Evolutionary conservation across 2,113 vertebrate species (phyloP).

Genomic region (Donacobius atricapilla): DNA sequence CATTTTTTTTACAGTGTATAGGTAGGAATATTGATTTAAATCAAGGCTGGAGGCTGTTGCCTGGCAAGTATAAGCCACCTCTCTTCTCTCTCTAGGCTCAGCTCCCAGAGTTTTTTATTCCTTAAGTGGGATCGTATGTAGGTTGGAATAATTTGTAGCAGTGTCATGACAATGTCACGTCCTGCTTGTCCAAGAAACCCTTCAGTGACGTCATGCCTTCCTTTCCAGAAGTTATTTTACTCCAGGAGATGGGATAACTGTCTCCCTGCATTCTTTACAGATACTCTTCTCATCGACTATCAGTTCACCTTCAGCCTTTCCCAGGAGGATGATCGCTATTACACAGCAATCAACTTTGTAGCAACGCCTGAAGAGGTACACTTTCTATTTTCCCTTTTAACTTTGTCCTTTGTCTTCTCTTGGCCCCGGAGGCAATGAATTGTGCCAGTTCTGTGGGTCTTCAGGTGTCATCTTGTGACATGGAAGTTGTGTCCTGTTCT

Average conservation of each 20-base stretch:
- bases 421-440: accelerated
- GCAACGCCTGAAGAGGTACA: conserved; percentile 95
- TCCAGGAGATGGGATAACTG: background rate
- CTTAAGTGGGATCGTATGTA: background rate
- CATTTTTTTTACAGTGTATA: background rate
- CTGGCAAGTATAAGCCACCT: background rate
- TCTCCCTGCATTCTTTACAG: conserved; percentile 60
- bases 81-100: background rate
- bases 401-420: background rate
- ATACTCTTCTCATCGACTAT: conserved; percentile 97
- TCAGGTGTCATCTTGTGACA: accelerated
- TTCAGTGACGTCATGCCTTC: background rate
- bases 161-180: background rate
- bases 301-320: conserved; percentile 99
- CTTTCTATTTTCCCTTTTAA: background rate
- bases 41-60: background rate
- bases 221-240: background rate
- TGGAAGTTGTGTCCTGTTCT: background rate
- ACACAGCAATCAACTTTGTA: conserved; percentile 98
- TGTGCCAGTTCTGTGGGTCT: accelerated
- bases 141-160: background rate
- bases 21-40: background rate
- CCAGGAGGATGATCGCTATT: conserved; percentile 97
- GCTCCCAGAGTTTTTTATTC: background rate
- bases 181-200: background rate